Evolutionary conservation across 2,797 vertebrate species (phyloP), one percentile per base, ranked within the genome.

Genomic region (Sus cebifrons): DNA sequence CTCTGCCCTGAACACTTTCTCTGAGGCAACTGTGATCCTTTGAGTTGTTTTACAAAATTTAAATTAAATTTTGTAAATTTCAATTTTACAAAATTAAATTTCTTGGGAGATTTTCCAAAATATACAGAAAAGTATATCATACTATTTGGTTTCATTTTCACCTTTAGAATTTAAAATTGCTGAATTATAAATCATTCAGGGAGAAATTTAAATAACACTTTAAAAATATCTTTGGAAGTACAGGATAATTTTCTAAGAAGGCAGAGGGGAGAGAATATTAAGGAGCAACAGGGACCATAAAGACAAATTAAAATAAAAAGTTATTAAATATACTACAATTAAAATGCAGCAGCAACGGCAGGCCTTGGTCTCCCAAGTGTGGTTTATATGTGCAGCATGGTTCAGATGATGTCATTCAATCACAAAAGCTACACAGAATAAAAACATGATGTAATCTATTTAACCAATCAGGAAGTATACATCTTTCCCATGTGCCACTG

Each of bases 341-440:
- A 32, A 86, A 36, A 14, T 25, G 58, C 20, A 85, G 56, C 40
- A 92, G 49, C 25, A 74, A 15, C 36, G 65, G 25, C 10, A 36
- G 64, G 60, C 25, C 23, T 8, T 8, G n/a, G 77, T 44, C 68
- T 74, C 84, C 73, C 52, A 68, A 16, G 64, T 62, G 81, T 49
- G 81, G 18, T 87, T 62, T 87, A 65, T 68, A 29, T 12, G 49
- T 79, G 52, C 5, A 49, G 32, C 12, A 1, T 44, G 62, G 40
- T 73, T 91, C 60, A 92, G 67, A 90, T 81, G 86, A 96, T 52
- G 77, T 91, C 93, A 92, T 60, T 36, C 21, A 56, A n/a, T 74
- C 87, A 89, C 68, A 87, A 94, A 96, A 95, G n/a, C 58, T 68
- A 58, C 25, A 49, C 20, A 56, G 88, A 96, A 81, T 62, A 87